Evolutionary conservation across 2,888 invertebrate genomes (phyloP), one percentile per base, ranked within the genome.

Genomic region (Eupithecia pulchellata): DNA sequence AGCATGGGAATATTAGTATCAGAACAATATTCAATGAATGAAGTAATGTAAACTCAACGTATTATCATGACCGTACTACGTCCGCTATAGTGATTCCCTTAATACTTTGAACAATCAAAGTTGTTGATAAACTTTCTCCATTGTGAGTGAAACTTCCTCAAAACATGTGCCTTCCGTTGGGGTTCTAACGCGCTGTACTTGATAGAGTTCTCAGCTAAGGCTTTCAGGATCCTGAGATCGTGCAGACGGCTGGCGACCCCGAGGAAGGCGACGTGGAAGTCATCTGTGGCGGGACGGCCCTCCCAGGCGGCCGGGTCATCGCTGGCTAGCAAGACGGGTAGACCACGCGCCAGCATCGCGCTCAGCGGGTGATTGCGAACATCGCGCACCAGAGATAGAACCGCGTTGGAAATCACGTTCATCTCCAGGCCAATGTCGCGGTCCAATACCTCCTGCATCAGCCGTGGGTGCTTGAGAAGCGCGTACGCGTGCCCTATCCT

Each of bases 401-500:
- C 96, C 84, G 96, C 95, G 88, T 98, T 98, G 0, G 98, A 98
- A 74, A 98, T 95, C 0, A 98, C 97, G 86, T 96, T 97, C 0
- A 97, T 93, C 90, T 98, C 98, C 29, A 97, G 88, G 0, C 96
- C 96, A 36, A 97, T 97, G 36, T 95, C 89, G 17, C 91, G 91
- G 39, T 95, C 88, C 68, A 95, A 92, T 0, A 96, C 94, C 73
- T 95, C 84, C 71, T 95, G 88, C 82, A 96, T 83, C 0, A 97
- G 87, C 34, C 94, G 77, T 0, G 98, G 97, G 87, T 98, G 97
- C 83, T 97, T 97, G 0, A 94, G 84, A 39, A 97, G 82, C 0
- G 97, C 97, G 77, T 96, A 97, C 2, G 96, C 98, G 77, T 98
- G 98, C 0, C 97, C 98, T 70, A 98, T 96, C 60, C 98, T 94